A percentile compares a stretch with the other conserved stretches of the same genome.
phyloP scores from a whole-genome alignment of 1,140 invertebrate species.

The Megalonaias nervosa region DNA sequence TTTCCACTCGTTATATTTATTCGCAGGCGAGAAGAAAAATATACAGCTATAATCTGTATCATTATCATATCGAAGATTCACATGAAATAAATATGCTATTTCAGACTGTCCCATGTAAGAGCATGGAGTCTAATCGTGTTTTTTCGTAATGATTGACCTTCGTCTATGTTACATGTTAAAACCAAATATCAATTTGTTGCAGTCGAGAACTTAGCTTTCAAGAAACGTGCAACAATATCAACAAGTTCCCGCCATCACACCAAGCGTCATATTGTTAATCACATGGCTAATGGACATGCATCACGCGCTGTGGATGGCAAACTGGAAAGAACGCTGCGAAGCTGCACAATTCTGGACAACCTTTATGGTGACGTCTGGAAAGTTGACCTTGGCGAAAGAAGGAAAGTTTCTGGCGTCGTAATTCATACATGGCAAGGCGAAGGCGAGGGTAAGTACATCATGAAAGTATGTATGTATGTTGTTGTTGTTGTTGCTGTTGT shows the following conservation, averaged over 20 bases:
- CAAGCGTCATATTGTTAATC: constrained; percentile 71
- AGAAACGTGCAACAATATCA: constrained; percentile 74
- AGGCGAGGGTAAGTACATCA: constrained; percentile 70
- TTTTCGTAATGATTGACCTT: no score
- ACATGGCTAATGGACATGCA: constrained; percentile 66
- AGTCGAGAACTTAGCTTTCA: constrained; percentile 76
- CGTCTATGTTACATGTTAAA: no score
- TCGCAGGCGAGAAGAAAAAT: no score
- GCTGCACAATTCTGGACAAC: constrained; percentile 76
- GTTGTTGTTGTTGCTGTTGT: not conserved
- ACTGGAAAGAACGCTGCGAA: constrained; percentile 66
- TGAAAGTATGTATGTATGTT: not conserved
- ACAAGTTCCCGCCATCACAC: constrained; percentile 53
- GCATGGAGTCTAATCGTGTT: no score
- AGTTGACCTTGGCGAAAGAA: constrained; percentile 73
- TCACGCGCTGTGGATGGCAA: constrained; percentile 74
- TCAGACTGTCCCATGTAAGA: no score
- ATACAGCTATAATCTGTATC: no score
- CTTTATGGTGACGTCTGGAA: constrained; percentile 76
- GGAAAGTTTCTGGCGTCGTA: constrained; percentile 71
- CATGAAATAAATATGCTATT: no score
- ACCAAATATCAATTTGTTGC: constrained; percentile 14
- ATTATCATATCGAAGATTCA: no score
- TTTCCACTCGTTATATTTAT: no score
- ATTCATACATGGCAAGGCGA: constrained; percentile 75